These are phyloP conservation scores for Brachyhypopomus gauderio DNA, from an alignment of 2,113 vertebrate species.

Conservation along the genomic window DNA sequence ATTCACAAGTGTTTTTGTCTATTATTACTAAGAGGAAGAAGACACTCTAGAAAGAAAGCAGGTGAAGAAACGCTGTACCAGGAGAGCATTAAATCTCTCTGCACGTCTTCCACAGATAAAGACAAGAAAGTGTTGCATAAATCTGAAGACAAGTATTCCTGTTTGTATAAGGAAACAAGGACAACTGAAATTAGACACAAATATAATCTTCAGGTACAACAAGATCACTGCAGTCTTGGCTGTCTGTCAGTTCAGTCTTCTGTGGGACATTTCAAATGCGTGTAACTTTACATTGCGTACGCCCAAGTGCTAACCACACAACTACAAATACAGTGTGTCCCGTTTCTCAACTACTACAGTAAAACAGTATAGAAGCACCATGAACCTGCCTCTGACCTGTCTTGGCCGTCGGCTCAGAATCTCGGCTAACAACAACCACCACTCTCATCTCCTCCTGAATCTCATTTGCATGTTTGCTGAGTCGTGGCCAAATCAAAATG, in stretches of 20 bases:
- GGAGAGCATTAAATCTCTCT: not conserved
- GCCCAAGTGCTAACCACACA: constrained; percentile 5
- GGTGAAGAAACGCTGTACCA: not conserved
- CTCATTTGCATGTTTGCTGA: constrained; percentile 27
- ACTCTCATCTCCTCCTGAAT: not conserved
- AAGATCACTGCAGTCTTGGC: constrained; percentile 5
- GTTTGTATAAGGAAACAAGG: not conserved
- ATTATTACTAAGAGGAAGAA: not conserved
- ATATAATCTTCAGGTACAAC: constrained; percentile 23
- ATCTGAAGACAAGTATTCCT: constrained; percentile 12
- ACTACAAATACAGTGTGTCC: not conserved
- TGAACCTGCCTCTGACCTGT: constrained; percentile 11
- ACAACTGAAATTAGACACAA: not conserved
- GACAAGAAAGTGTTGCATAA: not conserved
- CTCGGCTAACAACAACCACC: constrained; percentile 3
- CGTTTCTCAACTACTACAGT: constrained; percentile 3
- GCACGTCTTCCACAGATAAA: constrained; percentile 12
- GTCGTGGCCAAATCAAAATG: not conserved
- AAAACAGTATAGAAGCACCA: not conserved
- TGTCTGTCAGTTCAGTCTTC: constrained; percentile 23
- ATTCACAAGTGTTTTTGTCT: not conserved
- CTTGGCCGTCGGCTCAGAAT: not conserved
- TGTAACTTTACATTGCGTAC: constrained; percentile 33
- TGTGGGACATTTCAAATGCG: not conserved
- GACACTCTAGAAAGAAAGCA: constrained; percentile 8